A percentile compares a stretch with the other conserved stretches of the same genome.
Conservation (phyloP, 2,888 invertebrate species). For the Trachelus stipa region DNA sequence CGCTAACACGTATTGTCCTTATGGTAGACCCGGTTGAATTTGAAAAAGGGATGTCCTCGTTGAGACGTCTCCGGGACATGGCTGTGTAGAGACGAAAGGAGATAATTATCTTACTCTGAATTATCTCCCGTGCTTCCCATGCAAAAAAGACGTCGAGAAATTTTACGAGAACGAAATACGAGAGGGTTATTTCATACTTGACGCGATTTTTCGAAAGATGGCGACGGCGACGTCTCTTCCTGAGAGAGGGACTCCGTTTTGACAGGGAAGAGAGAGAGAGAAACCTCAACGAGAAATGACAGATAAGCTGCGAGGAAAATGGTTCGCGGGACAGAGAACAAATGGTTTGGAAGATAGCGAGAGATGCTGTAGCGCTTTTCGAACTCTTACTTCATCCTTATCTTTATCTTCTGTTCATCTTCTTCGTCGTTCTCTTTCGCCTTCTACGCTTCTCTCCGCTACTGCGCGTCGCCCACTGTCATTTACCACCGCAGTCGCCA, state of each 20-base stretch:
- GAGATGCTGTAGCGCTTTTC: conserved; percentile 23
- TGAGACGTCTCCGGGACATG: too few species aligned
- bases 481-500: not conserved
- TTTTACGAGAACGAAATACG: not conserved
- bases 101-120: too few species aligned
- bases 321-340: conserved; percentile 39
- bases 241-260: conserved; percentile 18
- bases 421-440: not conserved
- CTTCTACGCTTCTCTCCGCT: not conserved
- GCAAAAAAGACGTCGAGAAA: too few species aligned
- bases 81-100: too few species aligned
- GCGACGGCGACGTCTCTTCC: conserved; percentile 5
- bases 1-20: too few species aligned
- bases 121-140: too few species aligned
- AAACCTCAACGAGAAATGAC: conserved; percentile 38
- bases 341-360: conserved; percentile 39
- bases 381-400: conserved; percentile 18
- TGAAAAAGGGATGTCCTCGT: too few species aligned
- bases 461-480: not conserved
- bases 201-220: conserved; percentile 38
- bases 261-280: conserved; percentile 31
- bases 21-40: too few species aligned
- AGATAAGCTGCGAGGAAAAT: conserved; percentile 35
- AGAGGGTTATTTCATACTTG: conserved; percentile 42
- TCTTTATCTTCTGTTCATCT: not conserved